Base-by-base conservation (phyloP, 2,888 invertebrate species). In the Lydus trimaculatus region DNA sequence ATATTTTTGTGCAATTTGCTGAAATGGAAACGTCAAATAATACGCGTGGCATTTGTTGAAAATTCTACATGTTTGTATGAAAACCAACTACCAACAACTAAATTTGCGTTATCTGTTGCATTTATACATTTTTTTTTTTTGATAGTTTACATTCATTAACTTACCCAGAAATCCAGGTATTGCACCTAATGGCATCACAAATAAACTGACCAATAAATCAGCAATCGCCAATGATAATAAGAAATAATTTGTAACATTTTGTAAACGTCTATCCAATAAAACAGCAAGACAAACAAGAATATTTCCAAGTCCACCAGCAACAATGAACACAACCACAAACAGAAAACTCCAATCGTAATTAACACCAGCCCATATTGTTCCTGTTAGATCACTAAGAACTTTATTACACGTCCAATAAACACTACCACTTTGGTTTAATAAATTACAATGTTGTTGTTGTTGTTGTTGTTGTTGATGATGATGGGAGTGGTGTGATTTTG, bases 181-280 rank as follows among this genome's bases (percentile, higher is more conserved):
- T 43, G 98, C 96, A 70, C 96, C 96, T 84, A 97, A 89, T 4
- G 98, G 98, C 98, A 98, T 98, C 66, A 98, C 98, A 81, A 97
- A 93, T 72, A 96, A 86, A 81, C 96, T 96, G 82, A 98, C 97
- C 72, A 98, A 88, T 68, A 98, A 88, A 87, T 98, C 98, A 64
- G 98, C 97, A 65, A 97, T 93, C 58, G 97, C 97, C 83, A 98
- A 86, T 25, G 97, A 97, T 79, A 97, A 88, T 72, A 98, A 89
- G 85, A 98, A 98, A 86, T 97, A 97, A 87, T 98, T 98, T 73
- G 98, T 98, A 74, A 96, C 95, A 85, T 96, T 98, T 86, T 98
- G 97, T 72, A 98, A 87, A 78, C 94, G 89, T 72, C 94, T 91
- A 87, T 98, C 98, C 81, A 96, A 87, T 72, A 93, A 92, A 77